phyloP scores from a whole-genome alignment of 2,113 vertebrate species.

The Monarcha castaneiventris region DNA sequence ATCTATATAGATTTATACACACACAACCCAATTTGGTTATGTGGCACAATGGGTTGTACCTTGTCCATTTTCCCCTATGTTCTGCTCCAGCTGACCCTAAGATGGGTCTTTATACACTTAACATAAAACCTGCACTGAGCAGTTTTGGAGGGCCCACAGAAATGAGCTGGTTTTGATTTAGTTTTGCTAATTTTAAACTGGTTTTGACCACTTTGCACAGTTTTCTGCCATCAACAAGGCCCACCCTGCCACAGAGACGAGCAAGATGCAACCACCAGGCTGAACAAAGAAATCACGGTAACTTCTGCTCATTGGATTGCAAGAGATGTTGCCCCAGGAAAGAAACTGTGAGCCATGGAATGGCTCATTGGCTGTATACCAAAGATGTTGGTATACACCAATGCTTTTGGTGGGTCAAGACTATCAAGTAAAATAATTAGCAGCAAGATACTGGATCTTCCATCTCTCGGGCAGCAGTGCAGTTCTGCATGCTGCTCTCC shows the following conservation, averaged over 20 bases:
- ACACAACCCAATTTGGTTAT: accelerated
- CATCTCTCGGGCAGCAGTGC: conserved; percentile 18
- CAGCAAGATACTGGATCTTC: conserved; percentile 55
- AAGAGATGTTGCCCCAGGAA: conserved; percentile 29
- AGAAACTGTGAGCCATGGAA: conserved; percentile 32
- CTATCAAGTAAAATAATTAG: conserved; percentile 64
- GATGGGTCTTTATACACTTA: background rate
- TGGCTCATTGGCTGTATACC: background rate
- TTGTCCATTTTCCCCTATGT: accelerated
- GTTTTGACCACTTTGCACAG: background rate
- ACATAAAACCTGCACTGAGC: background rate
- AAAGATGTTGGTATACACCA: conserved; percentile 29
- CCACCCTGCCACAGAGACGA: background rate
- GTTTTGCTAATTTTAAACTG: background rate
- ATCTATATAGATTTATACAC: background rate
- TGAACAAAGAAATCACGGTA: background rate
- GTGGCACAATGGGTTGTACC: background rate
- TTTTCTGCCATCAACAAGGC: background rate
- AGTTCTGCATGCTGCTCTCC: background rate
- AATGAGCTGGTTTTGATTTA: background rate
- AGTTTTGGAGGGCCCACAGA: background rate
- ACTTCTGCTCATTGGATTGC: background rate
- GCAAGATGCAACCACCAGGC: background rate
- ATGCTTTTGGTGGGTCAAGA: conserved; percentile 63
- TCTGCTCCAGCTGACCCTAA: accelerated